Base-by-base conservation (phyloP, 2,797 vertebrate genomes). In the Netta rufina region DNA sequence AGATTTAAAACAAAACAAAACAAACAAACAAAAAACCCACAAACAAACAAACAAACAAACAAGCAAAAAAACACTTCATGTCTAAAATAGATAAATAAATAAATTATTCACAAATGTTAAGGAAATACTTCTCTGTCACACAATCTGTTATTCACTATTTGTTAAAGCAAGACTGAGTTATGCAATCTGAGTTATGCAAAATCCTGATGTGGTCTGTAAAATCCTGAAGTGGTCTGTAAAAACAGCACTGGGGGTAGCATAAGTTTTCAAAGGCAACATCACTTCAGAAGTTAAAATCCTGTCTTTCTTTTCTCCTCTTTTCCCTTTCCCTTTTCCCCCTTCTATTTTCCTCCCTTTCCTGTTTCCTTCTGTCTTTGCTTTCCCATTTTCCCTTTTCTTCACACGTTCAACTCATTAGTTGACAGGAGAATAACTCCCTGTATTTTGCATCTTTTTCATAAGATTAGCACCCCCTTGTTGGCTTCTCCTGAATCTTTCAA, bases 211-310 rank as follows among this genome's bases (percentile, higher is more conserved):
- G 13, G 8, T 65, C 16, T 36, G 11, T 30, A 47, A 53, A 82
- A 69, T 18, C 43, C 43, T 43, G 43, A 72, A 22, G 41, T n/a
- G 13, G 9, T 65, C 14, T 36, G 11, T 30, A 47, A 53, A 82
- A 69, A 12, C 0, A 1, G 22, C 27, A 33, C 5, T 53, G 24
- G 16, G 14, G 3, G 3, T 20, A 56, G 19, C 11, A 76, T n/a
- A 2, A 41, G 27, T 91, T 72, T 73, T 71, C 11, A 14, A 8
- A 51, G 21, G 4, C 47, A 22, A 33, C 1, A 1, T 5, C 36
- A 60, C 27, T 77, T 67, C 41, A 70, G 21, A 65, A 69, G 13
- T 53, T n/a, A 71, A 81, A 84, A 41, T 12, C 1, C 43, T n/a
- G 8, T 19, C 3, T 28, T 12, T 19, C 41, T 3, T 28, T 64